Conservation (phyloP, 2,888 invertebrate genomes). For the Tenthredo scrophulariae region DNA sequence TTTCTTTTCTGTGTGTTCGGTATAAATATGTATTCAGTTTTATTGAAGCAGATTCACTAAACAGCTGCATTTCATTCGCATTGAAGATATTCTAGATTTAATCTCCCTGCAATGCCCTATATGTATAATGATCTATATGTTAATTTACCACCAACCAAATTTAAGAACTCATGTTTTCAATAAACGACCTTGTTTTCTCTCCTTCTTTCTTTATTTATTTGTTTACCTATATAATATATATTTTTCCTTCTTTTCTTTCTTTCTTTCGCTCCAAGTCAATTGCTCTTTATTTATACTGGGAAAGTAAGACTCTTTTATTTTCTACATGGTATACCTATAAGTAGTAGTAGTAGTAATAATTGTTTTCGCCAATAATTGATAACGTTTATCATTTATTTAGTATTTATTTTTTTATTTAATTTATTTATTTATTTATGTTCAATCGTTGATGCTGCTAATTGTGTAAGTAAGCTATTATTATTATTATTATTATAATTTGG, state of each 20-base stretch:
- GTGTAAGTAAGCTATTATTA: constrained; percentile 11
- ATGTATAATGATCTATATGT: not conserved
- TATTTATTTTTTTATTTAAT: not conserved
- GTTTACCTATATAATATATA: not conserved
- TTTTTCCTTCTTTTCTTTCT: not conserved
- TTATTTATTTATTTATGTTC: not conserved
- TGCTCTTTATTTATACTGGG: constrained; percentile 36
- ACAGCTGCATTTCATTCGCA: not conserved
- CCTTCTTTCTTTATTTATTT: not conserved
- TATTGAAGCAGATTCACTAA: not conserved
- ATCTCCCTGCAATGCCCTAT: not conserved
- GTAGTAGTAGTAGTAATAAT: constrained; percentile 17
- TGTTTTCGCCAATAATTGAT: constrained; percentile 5
- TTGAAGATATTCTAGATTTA: not conserved
- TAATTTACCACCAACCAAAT: constrained; percentile 21
- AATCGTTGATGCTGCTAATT: not conserved
- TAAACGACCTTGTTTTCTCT: not conserved
- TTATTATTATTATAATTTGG: not conserved
- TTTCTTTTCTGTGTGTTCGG: not conserved
- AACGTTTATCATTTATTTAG: not conserved
- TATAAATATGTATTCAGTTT: not conserved
- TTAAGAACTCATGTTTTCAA: constrained; percentile 15
- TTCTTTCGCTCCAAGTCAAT: constrained; percentile 5
- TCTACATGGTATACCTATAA: constrained; percentile 26
- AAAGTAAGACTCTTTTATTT: constrained; percentile 2